Evolutionary conservation across 2,797 vertebrate species (phyloP).

Genomic region (Gobio occitaniae): DNA sequence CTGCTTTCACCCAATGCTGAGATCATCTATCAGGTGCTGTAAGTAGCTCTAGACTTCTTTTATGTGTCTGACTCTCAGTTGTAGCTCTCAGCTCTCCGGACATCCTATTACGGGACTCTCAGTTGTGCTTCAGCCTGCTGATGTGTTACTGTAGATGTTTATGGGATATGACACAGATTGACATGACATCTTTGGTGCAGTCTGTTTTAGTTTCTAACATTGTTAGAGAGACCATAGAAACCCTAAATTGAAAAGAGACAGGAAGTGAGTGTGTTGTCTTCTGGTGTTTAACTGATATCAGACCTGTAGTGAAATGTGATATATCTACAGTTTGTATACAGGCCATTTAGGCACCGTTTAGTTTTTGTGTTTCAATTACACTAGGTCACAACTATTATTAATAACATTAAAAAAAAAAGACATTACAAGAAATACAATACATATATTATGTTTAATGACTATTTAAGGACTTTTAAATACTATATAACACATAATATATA

Average conservation of each 20-base stretch:
- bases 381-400: not conserved
- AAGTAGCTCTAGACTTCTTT: constrained; percentile 44
- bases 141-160: constrained; percentile 6
- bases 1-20: constrained; percentile 25
- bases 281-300: not conserved
- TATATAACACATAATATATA: not conserved
- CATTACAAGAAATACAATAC: not conserved
- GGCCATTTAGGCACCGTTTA: not conserved
- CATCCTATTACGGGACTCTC: constrained; percentile 2
- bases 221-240: not conserved
- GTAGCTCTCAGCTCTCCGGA: constrained; percentile 23
- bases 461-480: not conserved
- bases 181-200: not conserved
- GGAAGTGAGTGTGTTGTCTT: not conserved
- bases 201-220: not conserved
- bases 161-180: not conserved
- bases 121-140: not conserved
- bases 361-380: constrained; percentile 6
- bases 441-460: not conserved
- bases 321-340: constrained; percentile 8
- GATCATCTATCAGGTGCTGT: constrained; percentile 41
- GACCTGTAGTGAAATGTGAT: not conserved
- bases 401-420: not conserved
- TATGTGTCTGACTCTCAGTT: constrained; percentile 11
- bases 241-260: not conserved